Evolutionary conservation across 1,140 invertebrate genomes (phyloP).

Genomic region (Galleria mellonella): DNA sequence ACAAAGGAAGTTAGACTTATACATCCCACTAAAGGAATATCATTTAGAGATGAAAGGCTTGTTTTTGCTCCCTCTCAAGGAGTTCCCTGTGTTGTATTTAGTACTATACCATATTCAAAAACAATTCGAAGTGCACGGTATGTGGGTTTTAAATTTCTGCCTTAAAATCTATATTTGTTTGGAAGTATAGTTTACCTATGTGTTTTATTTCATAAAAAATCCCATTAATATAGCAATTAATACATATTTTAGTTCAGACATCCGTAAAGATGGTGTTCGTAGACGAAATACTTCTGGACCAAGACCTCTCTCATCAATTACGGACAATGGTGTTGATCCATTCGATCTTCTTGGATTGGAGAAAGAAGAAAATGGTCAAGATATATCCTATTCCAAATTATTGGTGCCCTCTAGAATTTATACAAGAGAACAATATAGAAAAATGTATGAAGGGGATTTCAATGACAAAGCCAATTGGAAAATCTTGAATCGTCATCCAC

Average conservation of each 20-base stretch:
- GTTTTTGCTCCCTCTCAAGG: constrained; percentile 82
- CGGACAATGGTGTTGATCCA: constrained; percentile 89
- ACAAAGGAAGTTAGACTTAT: constrained; percentile 77
- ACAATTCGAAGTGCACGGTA: constrained; percentile 79
- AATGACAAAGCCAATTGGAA: constrained; percentile 69
- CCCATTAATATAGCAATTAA: neutral
- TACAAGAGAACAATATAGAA: constrained; percentile 68
- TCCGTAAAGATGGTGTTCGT: constrained; percentile 84
- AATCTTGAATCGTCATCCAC: constrained; percentile 69
- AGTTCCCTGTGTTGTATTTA: constrained; percentile 88
- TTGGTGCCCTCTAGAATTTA: constrained; percentile 84
- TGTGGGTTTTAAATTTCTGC: constrained; percentile 9
- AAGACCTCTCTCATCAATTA: constrained; percentile 88
- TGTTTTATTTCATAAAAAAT: no score
- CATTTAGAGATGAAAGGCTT: constrained; percentile 85
- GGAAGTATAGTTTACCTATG: no score
- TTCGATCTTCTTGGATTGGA: constrained; percentile 90
- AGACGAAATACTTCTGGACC: constrained; percentile 87
- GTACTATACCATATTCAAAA: constrained; percentile 87
- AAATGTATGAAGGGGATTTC: constrained; percentile 75
- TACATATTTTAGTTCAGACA: constrained; percentile 76
- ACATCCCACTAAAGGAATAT: constrained; percentile 76
- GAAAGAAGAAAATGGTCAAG: constrained; percentile 86
- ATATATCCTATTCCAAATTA: constrained; percentile 91
- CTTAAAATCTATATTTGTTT: no score